Evolutionary conservation across 1,140 invertebrate species (phyloP).

Genomic region (Pygmarrhopalites habei): DNA sequence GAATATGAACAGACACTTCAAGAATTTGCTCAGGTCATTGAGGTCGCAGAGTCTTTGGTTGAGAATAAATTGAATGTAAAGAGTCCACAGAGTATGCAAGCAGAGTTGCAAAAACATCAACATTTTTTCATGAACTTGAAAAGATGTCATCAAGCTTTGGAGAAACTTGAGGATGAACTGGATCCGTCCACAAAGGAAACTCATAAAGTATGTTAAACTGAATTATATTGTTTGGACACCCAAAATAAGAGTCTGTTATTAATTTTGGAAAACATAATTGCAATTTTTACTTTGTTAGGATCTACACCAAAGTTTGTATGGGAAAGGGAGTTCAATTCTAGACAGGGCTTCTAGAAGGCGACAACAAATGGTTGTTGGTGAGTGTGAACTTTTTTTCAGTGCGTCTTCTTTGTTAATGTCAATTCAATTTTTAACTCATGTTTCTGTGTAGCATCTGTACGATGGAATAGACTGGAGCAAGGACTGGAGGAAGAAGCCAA

Average conservation of each 20-base stretch:
- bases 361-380: slow-evolving; percentile 69
- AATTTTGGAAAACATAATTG: background rate
- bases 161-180: slow-evolving; percentile 73
- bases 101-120: slow-evolving; percentile 79
- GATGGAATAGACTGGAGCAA: slow-evolving; percentile 64
- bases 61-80: slow-evolving; percentile 64
- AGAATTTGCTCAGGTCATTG: slow-evolving; percentile 74
- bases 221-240: slow-evolving; percentile 43
- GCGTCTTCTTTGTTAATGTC: slow-evolving; percentile 62
- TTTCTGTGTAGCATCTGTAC: slow-evolving; percentile 72
- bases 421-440: slow-evolving; percentile 63
- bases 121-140: slow-evolving; percentile 81
- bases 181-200: slow-evolving; percentile 66
- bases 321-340: slow-evolving; percentile 61
- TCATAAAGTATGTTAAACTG: slow-evolving; percentile 59
- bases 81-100: slow-evolving; percentile 65
- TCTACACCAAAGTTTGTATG: slow-evolving; percentile 67
- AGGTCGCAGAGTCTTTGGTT: slow-evolving; percentile 67
- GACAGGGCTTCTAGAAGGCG: slow-evolving; percentile 68
- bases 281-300: slow-evolving; percentile 38
- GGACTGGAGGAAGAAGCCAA: slow-evolving; percentile 70
- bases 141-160: slow-evolving; percentile 68
- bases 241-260: background rate
- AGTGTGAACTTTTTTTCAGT: too few species aligned
- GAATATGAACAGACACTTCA: slow-evolving; percentile 79